Base-by-base conservation (phyloP, 2,797 vertebrate species). In the Platyrinchus mystaceus region DNA sequence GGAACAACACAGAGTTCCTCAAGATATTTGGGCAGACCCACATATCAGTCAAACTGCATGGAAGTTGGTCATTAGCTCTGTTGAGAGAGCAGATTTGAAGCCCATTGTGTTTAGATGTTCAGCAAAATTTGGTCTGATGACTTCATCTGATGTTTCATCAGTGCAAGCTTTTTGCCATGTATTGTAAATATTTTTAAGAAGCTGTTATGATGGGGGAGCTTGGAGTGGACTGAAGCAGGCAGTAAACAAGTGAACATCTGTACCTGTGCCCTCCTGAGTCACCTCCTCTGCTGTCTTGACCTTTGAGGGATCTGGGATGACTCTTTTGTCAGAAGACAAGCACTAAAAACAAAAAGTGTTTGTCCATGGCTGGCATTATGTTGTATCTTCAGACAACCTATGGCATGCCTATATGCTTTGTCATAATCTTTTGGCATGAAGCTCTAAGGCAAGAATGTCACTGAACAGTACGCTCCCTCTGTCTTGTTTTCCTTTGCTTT, bases 151-250 rank as follows among this genome's bases (percentile, higher is more conserved):
- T 89, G 30, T 82, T 93, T 93, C 53, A 82, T 70, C 71, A 13
- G 2, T 67, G n/a, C 23, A 60, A 75, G 11, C 32, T 49, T 87
- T 66, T 87, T 84, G 68, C 53, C n/a, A 2, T 71, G 27, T 41
- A 70, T 86, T 47, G 60, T 37, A 92, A 81, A 55, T 89, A 67
- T 58, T 90, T 89, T 80, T 50, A 94, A 94, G 77, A 55, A 84
- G 32, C 5, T 8, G 16, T 71, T 63, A 46, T 44, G 30, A 5
- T 27, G 34, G 14, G 39, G 37, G 91, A 59, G 28, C 50, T 60
- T 76, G 50, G 60, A 41, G 46, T 67, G 22, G 59, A 68, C 64
- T 67, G 74, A 81, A 89, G 64, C 43, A 80, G 64, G 59, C 20
- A 6, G 46, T 81, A 64, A 85, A 56, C 60, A 67, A 37, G 6